These are phyloP conservation scores for Machimus atricapillus DNA, from an alignment of 2,888 invertebrate species.

Conservation along the genomic window DNA sequence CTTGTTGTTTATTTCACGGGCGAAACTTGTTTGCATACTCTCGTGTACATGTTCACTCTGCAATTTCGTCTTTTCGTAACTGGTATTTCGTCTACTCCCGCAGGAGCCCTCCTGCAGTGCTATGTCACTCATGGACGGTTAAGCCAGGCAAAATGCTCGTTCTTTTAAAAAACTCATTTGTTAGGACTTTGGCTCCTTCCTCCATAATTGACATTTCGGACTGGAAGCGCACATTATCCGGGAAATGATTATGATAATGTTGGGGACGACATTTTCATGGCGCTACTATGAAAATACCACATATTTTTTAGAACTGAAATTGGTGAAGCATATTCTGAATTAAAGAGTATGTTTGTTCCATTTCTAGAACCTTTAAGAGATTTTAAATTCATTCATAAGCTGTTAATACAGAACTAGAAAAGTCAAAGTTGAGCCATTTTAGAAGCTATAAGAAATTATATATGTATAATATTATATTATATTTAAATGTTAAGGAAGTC, in stretches of 20 bases:
- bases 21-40: constrained; percentile 11
- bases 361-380: neutral
- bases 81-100: neutral
- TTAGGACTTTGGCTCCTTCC: neutral
- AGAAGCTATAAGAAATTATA: too few relatives aligned
- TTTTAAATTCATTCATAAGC: neutral
- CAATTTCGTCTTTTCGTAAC: neutral
- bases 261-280: neutral
- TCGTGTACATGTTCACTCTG: neutral
- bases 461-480: too few relatives aligned
- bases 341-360: neutral
- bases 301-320: neutral
- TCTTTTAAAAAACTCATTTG: neutral
- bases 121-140: neutral
- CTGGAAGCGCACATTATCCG: neutral
- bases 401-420: too few relatives aligned
- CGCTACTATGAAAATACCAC: neutral
- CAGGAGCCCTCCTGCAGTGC: neutral
- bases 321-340: neutral
- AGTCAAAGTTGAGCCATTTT: too few relatives aligned
- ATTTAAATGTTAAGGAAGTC: too few relatives aligned
- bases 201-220: neutral
- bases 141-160: neutral
- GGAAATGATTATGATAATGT: neutral
- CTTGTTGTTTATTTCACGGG: constrained; percentile 1